phyloP scores from a whole-genome alignment of 1,140 invertebrate genomes.

The Nasonia longicornis region DNA sequence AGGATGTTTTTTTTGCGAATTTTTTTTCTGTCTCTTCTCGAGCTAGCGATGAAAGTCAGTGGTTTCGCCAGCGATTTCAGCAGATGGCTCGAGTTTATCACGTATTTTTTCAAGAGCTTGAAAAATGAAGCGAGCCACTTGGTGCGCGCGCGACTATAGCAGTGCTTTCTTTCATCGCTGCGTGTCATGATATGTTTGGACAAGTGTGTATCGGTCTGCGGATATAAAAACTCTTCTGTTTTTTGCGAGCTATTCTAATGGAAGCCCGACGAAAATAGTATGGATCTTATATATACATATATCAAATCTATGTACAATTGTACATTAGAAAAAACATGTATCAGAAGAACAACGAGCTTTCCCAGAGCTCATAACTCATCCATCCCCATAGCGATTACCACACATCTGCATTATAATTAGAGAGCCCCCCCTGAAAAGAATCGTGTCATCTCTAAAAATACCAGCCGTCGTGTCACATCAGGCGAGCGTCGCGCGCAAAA shows the following conservation, averaged over 20 bases:
- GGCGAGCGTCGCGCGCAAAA: background rate
- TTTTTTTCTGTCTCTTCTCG: no score
- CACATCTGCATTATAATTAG: slow-evolving; percentile 22
- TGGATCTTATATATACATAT: background rate
- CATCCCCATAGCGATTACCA: background rate
- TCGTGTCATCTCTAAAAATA: slow-evolving; percentile 33
- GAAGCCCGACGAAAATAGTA: background rate
- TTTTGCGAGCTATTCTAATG: background rate
- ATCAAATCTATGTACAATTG: background rate
- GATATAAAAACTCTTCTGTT: background rate
- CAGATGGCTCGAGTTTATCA: background rate
- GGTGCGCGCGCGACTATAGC: background rate
- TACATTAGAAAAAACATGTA: background rate
- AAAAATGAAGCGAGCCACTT: background rate
- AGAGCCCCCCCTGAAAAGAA: background rate
- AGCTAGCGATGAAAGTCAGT: background rate
- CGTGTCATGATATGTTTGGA: background rate
- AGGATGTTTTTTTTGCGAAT: background rate
- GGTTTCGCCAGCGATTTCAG: background rate
- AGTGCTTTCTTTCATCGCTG: background rate
- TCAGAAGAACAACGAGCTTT: background rate
- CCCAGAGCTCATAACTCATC: background rate
- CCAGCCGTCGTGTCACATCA: background rate
- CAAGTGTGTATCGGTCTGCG: background rate
- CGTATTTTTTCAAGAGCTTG: background rate